Conservation (phyloP, 2,113 vertebrate genomes). For the Dendrocopos noguchii region DNA sequence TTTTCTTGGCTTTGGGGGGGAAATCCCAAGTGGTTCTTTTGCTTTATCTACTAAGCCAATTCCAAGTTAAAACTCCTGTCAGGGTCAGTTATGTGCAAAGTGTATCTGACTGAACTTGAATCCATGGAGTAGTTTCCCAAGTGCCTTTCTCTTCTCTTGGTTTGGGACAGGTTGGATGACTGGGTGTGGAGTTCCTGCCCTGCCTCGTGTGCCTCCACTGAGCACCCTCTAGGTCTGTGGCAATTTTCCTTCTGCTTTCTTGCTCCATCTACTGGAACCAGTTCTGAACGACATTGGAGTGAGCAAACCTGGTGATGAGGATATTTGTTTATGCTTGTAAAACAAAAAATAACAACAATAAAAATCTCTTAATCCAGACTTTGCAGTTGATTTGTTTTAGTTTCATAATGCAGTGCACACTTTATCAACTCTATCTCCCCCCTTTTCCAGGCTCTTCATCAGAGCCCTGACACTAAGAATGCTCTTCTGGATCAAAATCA, state of each 20-base stretch:
- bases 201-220: not conserved
- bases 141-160: not conserved
- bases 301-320: not conserved
- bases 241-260: slow-evolving; percentile 39
- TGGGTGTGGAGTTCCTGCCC: not conserved
- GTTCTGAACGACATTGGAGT: not conserved
- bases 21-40: slow-evolving; percentile 35
- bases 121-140: not conserved
- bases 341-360: not conserved
- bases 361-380: not conserved
- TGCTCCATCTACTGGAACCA: slow-evolving; percentile 56
- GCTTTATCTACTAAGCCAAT: slow-evolving; percentile 31
- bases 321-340: not conserved
- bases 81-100: not conserved
- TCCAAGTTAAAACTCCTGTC: slow-evolving; percentile 35
- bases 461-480: not conserved
- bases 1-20: slow-evolving; percentile 27
- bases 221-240: not conserved
- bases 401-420: not conserved
- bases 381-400: not conserved
- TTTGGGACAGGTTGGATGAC: not conserved
- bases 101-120: not conserved
- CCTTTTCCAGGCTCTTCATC: not conserved
- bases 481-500: not conserved
- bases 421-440: not conserved